Evolutionary conservation across 2,797 vertebrate genomes (phyloP), one percentile per base, ranked within the genome.

Genomic region (Clarias pachynema): DNA sequence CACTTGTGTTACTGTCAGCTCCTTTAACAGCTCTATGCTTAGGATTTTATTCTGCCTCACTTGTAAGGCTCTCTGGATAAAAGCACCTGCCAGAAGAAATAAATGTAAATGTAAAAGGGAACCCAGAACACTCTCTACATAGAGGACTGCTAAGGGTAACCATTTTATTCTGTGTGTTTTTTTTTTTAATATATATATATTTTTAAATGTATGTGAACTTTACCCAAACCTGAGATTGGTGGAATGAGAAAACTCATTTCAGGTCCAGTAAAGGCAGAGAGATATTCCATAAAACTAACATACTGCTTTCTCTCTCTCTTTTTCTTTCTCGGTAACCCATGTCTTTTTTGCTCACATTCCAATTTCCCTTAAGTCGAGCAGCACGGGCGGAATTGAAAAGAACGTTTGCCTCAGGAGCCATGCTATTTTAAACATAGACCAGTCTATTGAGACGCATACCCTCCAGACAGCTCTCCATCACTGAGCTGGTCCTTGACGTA

Each of bases 161-260:
- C 69, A 31, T 60, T 78, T 78, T 34, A 16, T 4, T 60, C n/a
- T 37, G 29, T 29, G 24, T 73, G 16, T 16, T 68, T 4, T 31
- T 29, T 68, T 22, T 59, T 29, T 31, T 31, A n/a, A n/a, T n/a
- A n/a, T n/a, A 31, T 31, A 31, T 31, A 31, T 62, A 34, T 34
- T 34, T 34, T 34, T 34, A 34, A 34, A 79, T 56, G 66, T 56
- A 72, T 16, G 79, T 89, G 89, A 88, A 88, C 89, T 78, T 89
- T 84, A 85, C 63, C 85, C 80, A 88, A 88, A 85, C 68, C 80
- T 62, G 5, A 26, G 83, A 88, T 86, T 87, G 88, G 84, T 78
- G 24, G n/a, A 29, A 74, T 5, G 34, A 85, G 80, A 92, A 93
- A 94, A 90, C 87, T 92, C 31, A 92, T 93, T 93, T 90, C 89